Evolutionary conservation across 2,797 vertebrate species (phyloP).

Genomic region (Melanogrammus aeglefinus): DNA sequence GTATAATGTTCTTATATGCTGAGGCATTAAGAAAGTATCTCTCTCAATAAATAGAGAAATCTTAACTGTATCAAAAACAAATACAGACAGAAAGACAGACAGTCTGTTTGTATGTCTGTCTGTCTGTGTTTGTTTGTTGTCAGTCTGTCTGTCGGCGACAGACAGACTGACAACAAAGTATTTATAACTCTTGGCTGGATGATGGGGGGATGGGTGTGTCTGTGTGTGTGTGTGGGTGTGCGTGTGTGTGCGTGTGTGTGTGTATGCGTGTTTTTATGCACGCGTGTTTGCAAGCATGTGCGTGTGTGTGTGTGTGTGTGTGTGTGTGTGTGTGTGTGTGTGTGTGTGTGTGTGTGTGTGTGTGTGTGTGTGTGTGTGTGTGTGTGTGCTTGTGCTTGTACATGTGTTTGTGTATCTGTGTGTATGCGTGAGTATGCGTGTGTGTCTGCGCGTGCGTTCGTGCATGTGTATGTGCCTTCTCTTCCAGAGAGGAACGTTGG

Average conservation of each 20-base stretch:
- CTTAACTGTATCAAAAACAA: too few relatives aligned
- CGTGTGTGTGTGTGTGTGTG: neutral
- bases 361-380: neutral
- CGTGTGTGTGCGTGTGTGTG: neutral
- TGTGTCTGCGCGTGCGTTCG: neutral
- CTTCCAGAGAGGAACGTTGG: conserved; percentile 2
- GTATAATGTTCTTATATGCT: neutral
- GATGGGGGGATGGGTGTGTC: neutral
- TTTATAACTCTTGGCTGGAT: neutral
- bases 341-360: neutral
- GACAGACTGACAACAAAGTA: neutral
- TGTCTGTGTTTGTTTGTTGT: too few relatives aligned
- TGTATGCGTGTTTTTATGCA: too few relatives aligned
- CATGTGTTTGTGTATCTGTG: too few relatives aligned
- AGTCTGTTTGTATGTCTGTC: too few relatives aligned
- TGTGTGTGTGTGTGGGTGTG: neutral
- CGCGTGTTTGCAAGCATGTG: too few relatives aligned
- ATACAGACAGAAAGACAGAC: too few relatives aligned
- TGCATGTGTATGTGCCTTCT: neutral
- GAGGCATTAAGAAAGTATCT: neutral
- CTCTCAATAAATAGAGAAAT: neutral
- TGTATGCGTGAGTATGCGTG: neutral
- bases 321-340: neutral
- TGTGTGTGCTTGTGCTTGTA: neutral
- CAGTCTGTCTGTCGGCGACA: too few relatives aligned